Evolutionary conservation across 2,888 invertebrate species (phyloP), one percentile per base, ranked within the genome.

Genomic region (Ligdia adustata): DNA sequence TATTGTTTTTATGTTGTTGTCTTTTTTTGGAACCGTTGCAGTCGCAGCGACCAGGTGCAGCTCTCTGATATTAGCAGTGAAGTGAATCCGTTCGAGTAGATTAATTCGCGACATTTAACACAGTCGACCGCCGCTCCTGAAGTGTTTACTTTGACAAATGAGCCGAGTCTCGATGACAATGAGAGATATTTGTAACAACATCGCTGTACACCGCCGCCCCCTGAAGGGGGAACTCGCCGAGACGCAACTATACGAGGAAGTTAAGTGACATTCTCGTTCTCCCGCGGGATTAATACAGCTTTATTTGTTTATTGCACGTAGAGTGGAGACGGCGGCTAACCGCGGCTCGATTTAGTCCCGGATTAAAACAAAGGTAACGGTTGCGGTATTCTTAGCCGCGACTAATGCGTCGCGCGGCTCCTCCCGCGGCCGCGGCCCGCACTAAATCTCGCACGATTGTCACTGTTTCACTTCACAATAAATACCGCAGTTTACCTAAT

Each of bases 341-440:
- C 50, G 50, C 64, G 64, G 64, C 69, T 63, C 66, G 69, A 69
- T 72, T 67, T 71, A 76, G 62, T 64, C 61, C 65, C 66, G 60
- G 64, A 66, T 69, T 69, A 62, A 68, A 71, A 68, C 62, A 80
- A 81, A 79, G 79, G 78, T 80, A 80, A 80, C 78, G 75, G 63
- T 9, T 9, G 52, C 56, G 56, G 59, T 77, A 78, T 77, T 68
- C 72, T 70, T 75, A 74, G 76, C 61, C 45, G 61, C 62, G 62
- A 68, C 58, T 69, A 64, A 66, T 66, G 69, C 62, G 57, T 60
- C 55, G 62, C 66, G 57, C 58, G 54, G 57, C 65, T 41, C 55
- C 61, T 22, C 4, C 1, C 7, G 22, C 6, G 7, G 22, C 22
- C 6, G 22, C 22, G n/a, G 56, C 48, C 42, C 55, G 59, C 61